Evolutionary conservation across 2,888 invertebrate species (phyloP).

Genomic region (Eurytoma californica): DNA sequence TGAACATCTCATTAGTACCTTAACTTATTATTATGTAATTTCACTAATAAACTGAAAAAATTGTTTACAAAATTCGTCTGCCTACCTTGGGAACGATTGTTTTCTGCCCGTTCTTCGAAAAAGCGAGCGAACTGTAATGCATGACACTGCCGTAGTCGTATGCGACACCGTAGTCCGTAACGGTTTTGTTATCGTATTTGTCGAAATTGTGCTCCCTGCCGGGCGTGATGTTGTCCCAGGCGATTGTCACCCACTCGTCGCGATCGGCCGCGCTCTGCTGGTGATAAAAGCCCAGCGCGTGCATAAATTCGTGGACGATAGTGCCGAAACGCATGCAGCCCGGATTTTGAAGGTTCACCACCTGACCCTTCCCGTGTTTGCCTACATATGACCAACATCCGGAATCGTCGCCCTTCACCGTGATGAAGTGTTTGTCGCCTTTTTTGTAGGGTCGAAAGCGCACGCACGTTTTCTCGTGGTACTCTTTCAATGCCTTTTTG

Average conservation of each 20-base stretch:
- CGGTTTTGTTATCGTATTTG: conserved; percentile 80
- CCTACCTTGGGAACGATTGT: conserved; percentile 80
- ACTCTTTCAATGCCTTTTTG: conserved; percentile 78
- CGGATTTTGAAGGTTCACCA: conserved; percentile 76
- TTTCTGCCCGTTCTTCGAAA: conserved; percentile 81
- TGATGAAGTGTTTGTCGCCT: conserved; percentile 78
- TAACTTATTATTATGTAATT: background rate
- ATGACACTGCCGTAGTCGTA: conserved; percentile 86
- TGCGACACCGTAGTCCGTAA: conserved; percentile 81
- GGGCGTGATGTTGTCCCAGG: conserved; percentile 83
- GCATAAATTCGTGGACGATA: conserved; percentile 85
- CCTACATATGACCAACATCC: conserved; percentile 85
- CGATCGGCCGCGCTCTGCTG: conserved; percentile 88
- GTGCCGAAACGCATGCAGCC: conserved; percentile 76
- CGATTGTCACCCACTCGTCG: conserved; percentile 84
- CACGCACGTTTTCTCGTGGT: conserved; percentile 80
- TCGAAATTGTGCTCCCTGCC: conserved; percentile 81
- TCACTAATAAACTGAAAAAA: background rate
- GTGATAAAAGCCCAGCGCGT: conserved; percentile 88
- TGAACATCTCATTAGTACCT: conserved; percentile 25
- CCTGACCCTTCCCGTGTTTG: conserved; percentile 78
- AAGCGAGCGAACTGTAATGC: conserved; percentile 83
- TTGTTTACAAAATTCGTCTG: background rate
- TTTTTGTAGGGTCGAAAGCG: conserved; percentile 79
- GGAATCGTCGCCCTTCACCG: conserved; percentile 76